Evolutionary conservation across 2,797 vertebrate species (phyloP), one percentile per base, ranked within the genome.

Genomic region (Anabas testudineus): DNA sequence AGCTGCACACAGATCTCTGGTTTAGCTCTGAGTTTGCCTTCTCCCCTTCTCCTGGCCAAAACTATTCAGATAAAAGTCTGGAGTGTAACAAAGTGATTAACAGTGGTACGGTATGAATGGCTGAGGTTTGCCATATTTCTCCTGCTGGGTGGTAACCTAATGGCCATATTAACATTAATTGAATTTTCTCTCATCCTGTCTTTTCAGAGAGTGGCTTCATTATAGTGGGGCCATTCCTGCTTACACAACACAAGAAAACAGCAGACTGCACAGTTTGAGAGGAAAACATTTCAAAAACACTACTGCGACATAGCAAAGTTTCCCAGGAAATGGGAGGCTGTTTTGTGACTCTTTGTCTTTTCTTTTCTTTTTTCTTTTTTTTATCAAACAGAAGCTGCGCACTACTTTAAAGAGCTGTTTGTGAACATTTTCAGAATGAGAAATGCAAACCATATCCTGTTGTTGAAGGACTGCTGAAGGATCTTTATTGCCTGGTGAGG

Each of bases 391-490:
- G 92, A 92, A 94, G 93, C 87, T 76, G 85, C 16, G 78, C 81
- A 90, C 88, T 82, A 78, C 80, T 92, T 91, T 94, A 82, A 89
- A 88, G 89, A 86, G 76, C 83, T 91, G 89, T 92, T 93, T 92
- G 92, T 86, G 87, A 82, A 87, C 88, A 85, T 89, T 93, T 90
- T 78, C 66, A 80, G 83, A 91, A 92, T 89, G 87, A 91, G 87
- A 90, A 91, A 88, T 62, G 83, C 79, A 91, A 90, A 91, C 90
- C 92, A 93, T 93, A 93, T 95, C 94, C 93, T 95, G 94, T 95
- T 95, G 88, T 94, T 91, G 85, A 93, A 90, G 76, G 67, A 70
- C 85, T 42, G 83, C n/a, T n/a, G 78, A 78, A 87, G 85, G n/a
- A n/a, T 85, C 87, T 92, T 93, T 93, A 90, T 78, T 80, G 90